Conservation (phyloP, 2,797 vertebrate genomes). For the Enteromius thamalakanensis region DNA sequence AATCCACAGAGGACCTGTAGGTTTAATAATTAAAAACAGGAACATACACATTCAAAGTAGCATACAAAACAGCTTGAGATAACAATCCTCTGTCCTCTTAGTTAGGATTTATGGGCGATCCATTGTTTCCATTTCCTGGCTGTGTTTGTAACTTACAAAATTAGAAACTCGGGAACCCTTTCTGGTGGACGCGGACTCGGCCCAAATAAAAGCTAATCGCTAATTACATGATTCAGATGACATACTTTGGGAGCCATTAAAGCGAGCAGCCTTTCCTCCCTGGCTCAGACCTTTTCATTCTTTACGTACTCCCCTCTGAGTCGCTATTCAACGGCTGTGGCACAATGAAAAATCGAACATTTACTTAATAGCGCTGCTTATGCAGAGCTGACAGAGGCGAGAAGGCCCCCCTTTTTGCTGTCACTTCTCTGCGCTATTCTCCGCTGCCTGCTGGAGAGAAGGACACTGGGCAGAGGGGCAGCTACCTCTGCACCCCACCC, state of each 20-base stretch:
- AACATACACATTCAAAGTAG: constrained; percentile 66
- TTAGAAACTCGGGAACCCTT: constrained; percentile 64
- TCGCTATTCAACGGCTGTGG: constrained; percentile 59
- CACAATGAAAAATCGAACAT: constrained; percentile 79
- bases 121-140: constrained; percentile 77
- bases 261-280: constrained; percentile 64
- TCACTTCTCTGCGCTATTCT: constrained; percentile 78
- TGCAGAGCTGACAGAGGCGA: constrained; percentile 79
- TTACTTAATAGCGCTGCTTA: constrained; percentile 78
- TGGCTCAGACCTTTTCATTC: constrained; percentile 59
- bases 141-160: constrained; percentile 77
- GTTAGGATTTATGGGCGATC: constrained; percentile 69
- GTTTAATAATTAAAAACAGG: constrained; percentile 70
- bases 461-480: constrained; percentile 78
- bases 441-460: constrained; percentile 74
- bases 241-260: constrained; percentile 70
- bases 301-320: constrained; percentile 46
- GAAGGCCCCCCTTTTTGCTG: constrained; percentile 77
- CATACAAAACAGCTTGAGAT: constrained; percentile 66
- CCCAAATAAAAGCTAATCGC: constrained; percentile 73
- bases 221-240: constrained; percentile 78
- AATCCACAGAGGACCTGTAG: constrained; percentile 54
- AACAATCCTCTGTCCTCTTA: constrained; percentile 68
- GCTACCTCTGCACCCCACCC: constrained; percentile 80
- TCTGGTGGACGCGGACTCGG: constrained; percentile 73